phyloP scores from a whole-genome alignment of 2,888 invertebrate species.

The Scaptomyza polygonia region DNA sequence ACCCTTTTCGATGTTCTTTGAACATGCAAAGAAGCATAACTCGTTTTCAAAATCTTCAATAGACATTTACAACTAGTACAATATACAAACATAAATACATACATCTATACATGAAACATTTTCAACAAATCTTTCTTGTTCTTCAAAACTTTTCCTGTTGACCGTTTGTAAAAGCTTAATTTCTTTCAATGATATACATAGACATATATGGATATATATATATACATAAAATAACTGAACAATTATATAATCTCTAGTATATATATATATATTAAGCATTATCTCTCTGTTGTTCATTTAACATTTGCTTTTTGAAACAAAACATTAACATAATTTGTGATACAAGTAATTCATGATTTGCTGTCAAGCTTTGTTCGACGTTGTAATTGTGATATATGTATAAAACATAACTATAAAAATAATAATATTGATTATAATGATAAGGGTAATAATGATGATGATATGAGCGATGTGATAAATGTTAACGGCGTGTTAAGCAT shows the following conservation, averaged over 20 bases:
- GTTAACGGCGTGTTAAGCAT: constrained; percentile 82
- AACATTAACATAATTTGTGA: constrained; percentile 16
- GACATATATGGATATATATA: constrained; percentile 13
- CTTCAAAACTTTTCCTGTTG: constrained; percentile 80
- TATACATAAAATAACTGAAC: constrained; percentile 30
- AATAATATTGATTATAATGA: constrained; percentile 14
- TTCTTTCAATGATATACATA: constrained; percentile 34
- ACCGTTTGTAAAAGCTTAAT: constrained; percentile 78
- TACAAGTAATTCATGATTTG: constrained; percentile 57
- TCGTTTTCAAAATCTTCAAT: neutral
- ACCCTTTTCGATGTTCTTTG: neutral
- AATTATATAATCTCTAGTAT: constrained; percentile 29
- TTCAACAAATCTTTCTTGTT: constrained; percentile 55
- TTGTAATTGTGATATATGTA: constrained; percentile 66
- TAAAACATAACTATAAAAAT: constrained; percentile 30
- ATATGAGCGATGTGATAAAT: constrained; percentile 78
- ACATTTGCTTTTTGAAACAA: constrained; percentile 64
- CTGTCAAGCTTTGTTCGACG: constrained; percentile 58
- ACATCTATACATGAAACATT: constrained; percentile 31
- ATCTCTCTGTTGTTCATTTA: constrained; percentile 65
- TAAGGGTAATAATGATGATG: constrained; percentile 56
- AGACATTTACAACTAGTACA: neutral
- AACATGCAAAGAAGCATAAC: neutral
- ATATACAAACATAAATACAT: constrained; percentile 19
- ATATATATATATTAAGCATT: constrained; percentile 53